phyloP scores from a whole-genome alignment of 2,113 vertebrate species.

The Brevimyrus niger region DNA sequence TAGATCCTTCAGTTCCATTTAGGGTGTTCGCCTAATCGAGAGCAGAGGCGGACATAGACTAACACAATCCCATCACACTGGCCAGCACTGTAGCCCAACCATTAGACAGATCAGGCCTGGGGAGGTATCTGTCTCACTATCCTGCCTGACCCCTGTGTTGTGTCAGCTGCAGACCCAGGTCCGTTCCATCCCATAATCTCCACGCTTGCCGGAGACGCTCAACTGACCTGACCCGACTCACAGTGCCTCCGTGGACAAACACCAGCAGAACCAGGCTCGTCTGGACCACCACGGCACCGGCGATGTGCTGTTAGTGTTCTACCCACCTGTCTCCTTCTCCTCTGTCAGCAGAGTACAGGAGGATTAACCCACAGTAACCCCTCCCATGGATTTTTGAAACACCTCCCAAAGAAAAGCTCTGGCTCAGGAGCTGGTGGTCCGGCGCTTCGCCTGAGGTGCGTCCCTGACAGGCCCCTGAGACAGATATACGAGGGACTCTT shows the following conservation, averaged over 20 bases:
- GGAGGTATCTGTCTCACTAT: neutral
- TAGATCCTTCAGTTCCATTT: neutral
- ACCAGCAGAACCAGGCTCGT: neutral
- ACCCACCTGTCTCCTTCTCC: neutral
- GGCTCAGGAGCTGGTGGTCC: neutral
- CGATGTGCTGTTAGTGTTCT: neutral
- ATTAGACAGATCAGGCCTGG: neutral
- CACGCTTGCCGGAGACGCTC: neutral
- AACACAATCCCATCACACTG: neutral
- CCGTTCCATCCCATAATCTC: neutral
- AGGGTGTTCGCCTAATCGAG: neutral
- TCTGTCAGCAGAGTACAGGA: neutral
- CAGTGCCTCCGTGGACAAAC: neutral
- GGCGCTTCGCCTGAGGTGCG: neutral
- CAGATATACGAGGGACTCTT: neutral
- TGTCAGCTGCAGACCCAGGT: neutral
- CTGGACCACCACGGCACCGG: neutral
- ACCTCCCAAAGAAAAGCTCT: neutral
- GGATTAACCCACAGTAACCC: neutral
- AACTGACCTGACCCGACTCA: neutral
- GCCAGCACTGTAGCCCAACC: neutral
- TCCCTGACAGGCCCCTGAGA: neutral
- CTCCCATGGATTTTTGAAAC: neutral
- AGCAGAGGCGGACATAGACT: neutral
- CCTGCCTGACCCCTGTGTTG: neutral